These are phyloP conservation scores for Pseudopleuronectes americanus DNA, from an alignment of 2,797 vertebrate genomes.

Conservation along the genomic window DNA sequence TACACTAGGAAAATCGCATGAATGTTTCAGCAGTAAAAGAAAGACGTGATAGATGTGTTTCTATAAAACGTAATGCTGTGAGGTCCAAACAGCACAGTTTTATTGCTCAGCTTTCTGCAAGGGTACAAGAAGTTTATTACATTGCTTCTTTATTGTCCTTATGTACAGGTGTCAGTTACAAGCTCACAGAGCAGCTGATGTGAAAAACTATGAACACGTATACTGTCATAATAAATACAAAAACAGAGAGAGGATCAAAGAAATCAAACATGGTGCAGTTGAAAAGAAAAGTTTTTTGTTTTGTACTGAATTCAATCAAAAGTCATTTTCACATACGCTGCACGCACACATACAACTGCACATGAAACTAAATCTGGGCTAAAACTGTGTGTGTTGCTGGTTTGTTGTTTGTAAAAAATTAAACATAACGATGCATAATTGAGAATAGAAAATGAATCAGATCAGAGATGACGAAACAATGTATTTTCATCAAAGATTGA, in stretches of 20 bases:
- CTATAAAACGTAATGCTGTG: slow-evolving; percentile 88
- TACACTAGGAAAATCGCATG: too few relatives aligned
- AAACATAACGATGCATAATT: slow-evolving; percentile 22
- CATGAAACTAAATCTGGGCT: slow-evolving; percentile 53
- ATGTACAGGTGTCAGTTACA: slow-evolving; percentile 92
- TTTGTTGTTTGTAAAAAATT: slow-evolving; percentile 63
- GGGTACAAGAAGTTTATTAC: slow-evolving; percentile 86
- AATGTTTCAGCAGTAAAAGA: neutral
- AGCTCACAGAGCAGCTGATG: slow-evolving; percentile 91
- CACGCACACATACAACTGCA: slow-evolving; percentile 63
- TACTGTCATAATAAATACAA: slow-evolving; percentile 91
- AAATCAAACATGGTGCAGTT: slow-evolving; percentile 74
- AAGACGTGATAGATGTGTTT: slow-evolving; percentile 29
- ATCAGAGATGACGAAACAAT: neutral
- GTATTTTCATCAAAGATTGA: slow-evolving; percentile 1
- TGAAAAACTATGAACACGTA: slow-evolving; percentile 82
- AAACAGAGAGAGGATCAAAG: slow-evolving; percentile 82
- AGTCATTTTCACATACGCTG: slow-evolving; percentile 78
- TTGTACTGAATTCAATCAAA: slow-evolving; percentile 79
- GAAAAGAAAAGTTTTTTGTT: slow-evolving; percentile 11
- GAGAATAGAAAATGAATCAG: neutral
- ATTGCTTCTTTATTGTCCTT: slow-evolving; percentile 77
- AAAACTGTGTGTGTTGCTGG: slow-evolving; percentile 4
- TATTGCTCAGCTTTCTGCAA: slow-evolving; percentile 92
- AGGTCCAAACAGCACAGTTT: slow-evolving; percentile 94